A percentile compares a stretch with the other conserved stretches of the same genome.
Conservation (phyloP, 2,113 vertebrate species). For the Hippopotamus amphibius region DNA sequence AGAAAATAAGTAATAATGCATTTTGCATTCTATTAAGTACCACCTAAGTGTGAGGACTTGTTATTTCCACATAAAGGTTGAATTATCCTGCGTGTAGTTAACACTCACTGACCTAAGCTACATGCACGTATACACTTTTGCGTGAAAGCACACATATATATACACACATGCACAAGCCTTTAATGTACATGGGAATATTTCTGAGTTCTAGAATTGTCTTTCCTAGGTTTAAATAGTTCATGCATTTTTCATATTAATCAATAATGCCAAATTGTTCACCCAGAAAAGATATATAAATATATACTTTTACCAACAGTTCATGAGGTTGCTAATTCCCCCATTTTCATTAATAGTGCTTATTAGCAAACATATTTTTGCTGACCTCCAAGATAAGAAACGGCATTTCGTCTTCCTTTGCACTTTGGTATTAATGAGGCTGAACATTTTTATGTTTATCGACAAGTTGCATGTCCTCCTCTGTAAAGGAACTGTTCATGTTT, state of each 20-base stretch:
- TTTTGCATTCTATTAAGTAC: background rate
- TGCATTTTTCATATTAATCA: constrained; percentile 2
- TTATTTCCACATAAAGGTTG: background rate
- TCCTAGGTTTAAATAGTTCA: background rate
- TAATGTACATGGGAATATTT: background rate
- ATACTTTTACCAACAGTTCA: background rate
- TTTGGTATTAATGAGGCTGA: constrained; percentile 37
- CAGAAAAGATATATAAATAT: background rate
- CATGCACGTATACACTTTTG: background rate
- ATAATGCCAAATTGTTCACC: background rate
- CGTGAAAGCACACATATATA: background rate
- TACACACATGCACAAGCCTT: background rate
- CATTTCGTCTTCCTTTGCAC: background rate
- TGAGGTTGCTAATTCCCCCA: background rate
- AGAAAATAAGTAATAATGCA: background rate
- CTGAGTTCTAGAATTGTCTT: background rate
- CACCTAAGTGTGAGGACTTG: background rate
- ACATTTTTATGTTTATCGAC: background rate
- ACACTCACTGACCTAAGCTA: background rate
- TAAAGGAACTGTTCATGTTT: background rate
- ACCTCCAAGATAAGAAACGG: background rate
- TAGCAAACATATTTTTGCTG: background rate
- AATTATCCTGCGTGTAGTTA: background rate
- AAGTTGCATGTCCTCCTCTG: background rate
- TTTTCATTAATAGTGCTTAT: background rate